Evolutionary conservation across 2,888 invertebrate species (phyloP).

Genomic region (Urechis unicinctus): DNA sequence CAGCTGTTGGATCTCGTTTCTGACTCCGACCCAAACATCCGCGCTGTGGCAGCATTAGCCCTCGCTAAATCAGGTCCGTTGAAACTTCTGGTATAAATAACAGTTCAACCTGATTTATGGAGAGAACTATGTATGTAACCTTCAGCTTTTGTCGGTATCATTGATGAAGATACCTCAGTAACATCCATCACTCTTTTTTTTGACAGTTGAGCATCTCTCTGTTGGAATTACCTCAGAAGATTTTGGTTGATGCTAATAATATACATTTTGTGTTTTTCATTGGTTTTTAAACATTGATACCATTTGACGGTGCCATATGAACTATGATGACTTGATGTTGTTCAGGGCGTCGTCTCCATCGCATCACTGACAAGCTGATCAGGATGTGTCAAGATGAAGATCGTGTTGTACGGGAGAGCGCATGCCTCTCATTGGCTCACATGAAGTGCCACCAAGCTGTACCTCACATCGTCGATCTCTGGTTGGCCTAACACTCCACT

Average conservation of each 20-base stretch:
- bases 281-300: background rate
- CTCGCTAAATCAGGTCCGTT: conserved; percentile 33
- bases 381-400: conserved; percentile 31
- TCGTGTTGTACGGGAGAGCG: conserved; percentile 36
- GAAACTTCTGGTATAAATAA: too few relatives aligned
- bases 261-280: background rate
- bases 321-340: background rate
- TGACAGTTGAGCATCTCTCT: too few relatives aligned
- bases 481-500: conserved; percentile 21
- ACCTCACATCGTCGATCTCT: conserved; percentile 26
- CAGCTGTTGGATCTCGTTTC: conserved; percentile 27
- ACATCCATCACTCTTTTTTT: too few relatives aligned
- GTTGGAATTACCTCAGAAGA: background rate
- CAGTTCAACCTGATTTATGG: too few relatives aligned
- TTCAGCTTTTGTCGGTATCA: too few relatives aligned
- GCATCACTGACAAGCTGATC: conserved; percentile 18
- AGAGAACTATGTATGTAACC: too few relatives aligned
- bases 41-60: conserved; percentile 38
- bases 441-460: conserved; percentile 28
- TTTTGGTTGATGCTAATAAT: background rate
- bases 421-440: conserved; percentile 32
- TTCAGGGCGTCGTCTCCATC: conserved; percentile 2
- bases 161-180: too few relatives aligned
- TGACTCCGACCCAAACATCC: conserved; percentile 35
- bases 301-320: too few relatives aligned